phyloP scores from a whole-genome alignment of 2,888 invertebrate genomes.

The Drosophila pegasa region DNA sequence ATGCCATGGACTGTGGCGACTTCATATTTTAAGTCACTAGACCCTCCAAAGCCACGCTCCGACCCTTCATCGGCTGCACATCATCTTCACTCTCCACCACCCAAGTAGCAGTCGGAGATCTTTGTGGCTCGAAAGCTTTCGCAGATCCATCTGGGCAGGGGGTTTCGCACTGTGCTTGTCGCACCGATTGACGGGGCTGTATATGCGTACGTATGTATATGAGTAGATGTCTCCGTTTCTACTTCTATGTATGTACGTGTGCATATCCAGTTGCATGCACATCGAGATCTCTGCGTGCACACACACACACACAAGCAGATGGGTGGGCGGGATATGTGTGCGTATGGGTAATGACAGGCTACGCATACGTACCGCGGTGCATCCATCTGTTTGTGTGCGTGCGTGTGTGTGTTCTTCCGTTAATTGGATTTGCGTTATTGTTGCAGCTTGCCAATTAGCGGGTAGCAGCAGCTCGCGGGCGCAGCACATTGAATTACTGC shows the following conservation, averaged over 20 bases:
- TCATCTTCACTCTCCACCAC: conserved; percentile 9
- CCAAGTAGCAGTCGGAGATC: conserved; percentile 24
- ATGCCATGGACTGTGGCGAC: conserved; percentile 90
- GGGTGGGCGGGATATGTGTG: neutral
- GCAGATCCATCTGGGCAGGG: conserved; percentile 40
- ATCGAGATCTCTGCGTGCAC: neutral
- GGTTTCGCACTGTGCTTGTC: conserved; percentile 36
- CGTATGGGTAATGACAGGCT: conserved; percentile 14
- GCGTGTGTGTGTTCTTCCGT: conserved; percentile 4
- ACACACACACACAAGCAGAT: neutral
- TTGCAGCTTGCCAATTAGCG: conserved; percentile 31
- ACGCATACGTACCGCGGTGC: conserved; percentile 37
- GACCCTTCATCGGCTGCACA: neutral
- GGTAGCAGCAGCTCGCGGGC: conserved; percentile 14
- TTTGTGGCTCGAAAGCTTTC: conserved; percentile 40
- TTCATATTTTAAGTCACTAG: conserved; percentile 87
- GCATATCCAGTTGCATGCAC: neutral
- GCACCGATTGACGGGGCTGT: conserved; percentile 19
- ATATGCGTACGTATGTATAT: neutral
- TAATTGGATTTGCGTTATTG: conserved; percentile 10
- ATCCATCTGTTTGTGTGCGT: neutral
- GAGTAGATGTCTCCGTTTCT: no score
- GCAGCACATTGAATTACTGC: conserved; percentile 9
- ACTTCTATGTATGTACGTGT: no score
- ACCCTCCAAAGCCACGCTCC: neutral